Evolutionary conservation across 23 tunicate genomes (phyloP).

Genomic region (Halocynthia aurantium): DNA sequence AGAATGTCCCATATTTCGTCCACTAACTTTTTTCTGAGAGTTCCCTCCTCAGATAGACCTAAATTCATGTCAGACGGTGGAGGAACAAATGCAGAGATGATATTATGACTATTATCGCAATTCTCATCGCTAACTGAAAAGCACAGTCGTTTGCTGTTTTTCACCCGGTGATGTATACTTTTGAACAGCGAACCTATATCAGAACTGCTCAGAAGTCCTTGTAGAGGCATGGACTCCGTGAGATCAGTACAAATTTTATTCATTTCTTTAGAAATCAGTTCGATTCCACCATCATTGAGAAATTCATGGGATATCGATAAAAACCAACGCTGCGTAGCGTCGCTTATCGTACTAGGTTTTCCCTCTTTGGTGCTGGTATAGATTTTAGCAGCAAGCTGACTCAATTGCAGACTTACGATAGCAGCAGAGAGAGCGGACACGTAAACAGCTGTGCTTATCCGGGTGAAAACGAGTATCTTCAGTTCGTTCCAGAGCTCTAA

Average conservation of each 20-base stretch:
- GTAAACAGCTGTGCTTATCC: constrained; percentile 31
- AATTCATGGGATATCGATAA: constrained; percentile 35
- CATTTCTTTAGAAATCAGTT: constrained; percentile 6
- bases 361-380: neutral
- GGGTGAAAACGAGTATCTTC: constrained; percentile 47
- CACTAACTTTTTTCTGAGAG: constrained; percentile 3
- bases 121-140: neutral
- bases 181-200: constrained; percentile 26
- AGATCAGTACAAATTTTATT: constrained; percentile 13
- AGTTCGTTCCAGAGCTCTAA: constrained; percentile 65
- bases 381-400: constrained; percentile 51
- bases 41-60: neutral
- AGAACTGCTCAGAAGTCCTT: constrained; percentile 16
- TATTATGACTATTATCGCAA: neutral
- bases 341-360: neutral
- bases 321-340: constrained; percentile 36
- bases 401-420: constrained; percentile 39
- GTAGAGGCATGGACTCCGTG: constrained; percentile 60
- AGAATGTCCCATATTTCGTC: constrained; percentile 47
- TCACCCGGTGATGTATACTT: constrained; percentile 22
- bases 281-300: constrained; percentile 22
- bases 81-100: constrained; percentile 28
- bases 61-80: constrained; percentile 4
- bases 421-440: constrained; percentile 15
- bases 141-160: neutral